These are phyloP conservation scores for Calcarius lapponicus DNA, from an alignment of 2,797 vertebrate genomes.

Conservation along the genomic window DNA sequence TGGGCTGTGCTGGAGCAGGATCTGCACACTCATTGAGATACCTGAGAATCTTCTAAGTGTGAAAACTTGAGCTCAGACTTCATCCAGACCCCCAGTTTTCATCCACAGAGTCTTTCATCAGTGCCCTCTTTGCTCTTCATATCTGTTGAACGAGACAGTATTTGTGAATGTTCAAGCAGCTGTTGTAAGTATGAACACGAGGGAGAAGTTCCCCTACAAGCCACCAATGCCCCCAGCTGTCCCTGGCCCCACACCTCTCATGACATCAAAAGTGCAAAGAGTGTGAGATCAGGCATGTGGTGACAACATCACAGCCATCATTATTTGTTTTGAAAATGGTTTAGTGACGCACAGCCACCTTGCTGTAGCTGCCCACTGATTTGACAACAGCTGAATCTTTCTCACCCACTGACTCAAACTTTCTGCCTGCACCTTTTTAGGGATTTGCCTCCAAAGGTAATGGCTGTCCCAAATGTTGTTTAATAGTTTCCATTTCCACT, in stretches of 20 bases:
- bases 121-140: background rate
- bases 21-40: background rate
- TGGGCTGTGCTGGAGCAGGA: background rate
- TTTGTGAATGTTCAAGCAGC: background rate
- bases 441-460: background rate
- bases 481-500: background rate
- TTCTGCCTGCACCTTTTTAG: background rate
- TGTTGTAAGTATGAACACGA: rapidly evolving
- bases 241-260: background rate
- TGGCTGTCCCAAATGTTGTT: background rate
- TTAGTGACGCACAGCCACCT: background rate
- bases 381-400: background rate
- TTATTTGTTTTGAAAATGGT: background rate
- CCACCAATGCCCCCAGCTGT: background rate
- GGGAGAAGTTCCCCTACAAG: background rate
- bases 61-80: background rate
- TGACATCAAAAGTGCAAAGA: background rate
- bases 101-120: background rate
- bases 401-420: background rate
- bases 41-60: background rate
- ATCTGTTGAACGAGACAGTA: background rate
- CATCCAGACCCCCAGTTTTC: background rate
- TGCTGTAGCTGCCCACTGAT: background rate
- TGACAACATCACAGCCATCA: rapidly evolving
- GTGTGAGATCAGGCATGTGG: background rate